A percentile compares a stretch with the other conserved stretches of the same genome.
Evolutionary conservation across 64 coral and sea anemone genomes (phyloP).

Genomic region (Dendrophyllia cribrosa): DNA sequence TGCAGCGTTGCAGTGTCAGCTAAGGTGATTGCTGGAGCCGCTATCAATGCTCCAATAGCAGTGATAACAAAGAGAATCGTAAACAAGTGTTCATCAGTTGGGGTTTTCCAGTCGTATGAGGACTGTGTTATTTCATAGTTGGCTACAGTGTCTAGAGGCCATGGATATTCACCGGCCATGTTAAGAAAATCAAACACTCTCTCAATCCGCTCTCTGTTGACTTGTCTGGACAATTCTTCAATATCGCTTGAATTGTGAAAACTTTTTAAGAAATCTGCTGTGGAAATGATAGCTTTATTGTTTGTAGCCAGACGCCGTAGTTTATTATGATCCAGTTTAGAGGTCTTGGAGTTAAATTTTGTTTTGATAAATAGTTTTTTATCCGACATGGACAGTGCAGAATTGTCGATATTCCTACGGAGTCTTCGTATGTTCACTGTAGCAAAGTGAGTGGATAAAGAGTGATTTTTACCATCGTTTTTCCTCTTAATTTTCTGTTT

Average conservation of each 20-base stretch:
- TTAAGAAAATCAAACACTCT: slow-evolving; percentile 85
- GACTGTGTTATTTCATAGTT: slow-evolving; percentile 66
- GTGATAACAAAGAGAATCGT: slow-evolving; percentile 87
- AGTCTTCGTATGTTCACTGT: too few species aligned
- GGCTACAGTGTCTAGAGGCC: slow-evolving; percentile 85
- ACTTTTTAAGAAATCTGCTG: neutral
- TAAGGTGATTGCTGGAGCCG: slow-evolving; percentile 77
- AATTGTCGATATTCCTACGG: too few species aligned
- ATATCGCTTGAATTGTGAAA: slow-evolving; percentile 1
- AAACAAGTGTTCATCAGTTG: slow-evolving; percentile 59
- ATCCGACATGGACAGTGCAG: too few species aligned
- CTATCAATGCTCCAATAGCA: slow-evolving; percentile 68
- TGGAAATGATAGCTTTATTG: neutral
- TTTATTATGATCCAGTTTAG: neutral
- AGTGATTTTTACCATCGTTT: neutral
- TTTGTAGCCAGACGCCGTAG: neutral
- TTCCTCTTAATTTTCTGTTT: neutral
- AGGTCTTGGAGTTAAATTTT: too few species aligned
- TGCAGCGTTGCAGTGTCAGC: slow-evolving; percentile 90
- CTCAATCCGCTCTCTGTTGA: slow-evolving; percentile 58
- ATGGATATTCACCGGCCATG: slow-evolving; percentile 81
- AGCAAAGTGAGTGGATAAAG: too few species aligned
- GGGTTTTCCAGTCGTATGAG: slow-evolving; percentile 53
- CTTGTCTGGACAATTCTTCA: neutral
- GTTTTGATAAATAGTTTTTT: too few species aligned